Evolutionary conservation across 2,888 invertebrate genomes (phyloP).

Genomic region (Galeopsomyia nigrocyanea): DNA sequence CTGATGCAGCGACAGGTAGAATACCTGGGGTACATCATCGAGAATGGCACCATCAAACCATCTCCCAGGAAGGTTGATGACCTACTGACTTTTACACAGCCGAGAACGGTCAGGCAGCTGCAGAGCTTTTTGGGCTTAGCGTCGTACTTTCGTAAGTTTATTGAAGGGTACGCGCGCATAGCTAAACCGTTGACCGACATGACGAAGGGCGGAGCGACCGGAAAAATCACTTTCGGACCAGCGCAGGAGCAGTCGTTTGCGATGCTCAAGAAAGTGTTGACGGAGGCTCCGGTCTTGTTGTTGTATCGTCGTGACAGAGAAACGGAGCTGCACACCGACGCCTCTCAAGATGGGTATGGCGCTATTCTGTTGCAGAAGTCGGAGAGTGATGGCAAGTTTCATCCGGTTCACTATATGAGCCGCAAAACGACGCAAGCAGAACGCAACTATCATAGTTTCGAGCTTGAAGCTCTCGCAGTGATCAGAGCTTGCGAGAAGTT

Average conservation of each 20-base stretch:
- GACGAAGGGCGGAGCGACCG: neutral
- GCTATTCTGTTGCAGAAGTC: neutral
- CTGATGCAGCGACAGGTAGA: neutral
- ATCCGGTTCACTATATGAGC: neutral
- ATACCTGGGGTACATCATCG: conserved; percentile 19
- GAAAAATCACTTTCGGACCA: neutral
- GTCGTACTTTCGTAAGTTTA: neutral
- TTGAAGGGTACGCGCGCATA: neutral
- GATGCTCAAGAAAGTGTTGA: neutral
- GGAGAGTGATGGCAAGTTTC: neutral
- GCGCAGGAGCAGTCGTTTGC: neutral
- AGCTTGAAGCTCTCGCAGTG: conserved; percentile 3
- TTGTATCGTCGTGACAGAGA: neutral
- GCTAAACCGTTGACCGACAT: neutral
- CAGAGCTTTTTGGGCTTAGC: neutral
- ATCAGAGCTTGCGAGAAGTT: neutral
- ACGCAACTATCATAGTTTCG: neutral
- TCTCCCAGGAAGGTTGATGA: conserved; percentile 1
- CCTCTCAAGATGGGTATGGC: neutral
- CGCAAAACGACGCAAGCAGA: neutral
- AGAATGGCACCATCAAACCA: conserved; percentile 2
- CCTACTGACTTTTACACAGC: neutral
- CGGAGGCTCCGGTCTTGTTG: neutral
- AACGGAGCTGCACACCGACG: neutral
- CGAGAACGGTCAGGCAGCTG: neutral